Conservation (phyloP, 2,113 vertebrate genomes). For the Nanorana parkeri region DNA sequence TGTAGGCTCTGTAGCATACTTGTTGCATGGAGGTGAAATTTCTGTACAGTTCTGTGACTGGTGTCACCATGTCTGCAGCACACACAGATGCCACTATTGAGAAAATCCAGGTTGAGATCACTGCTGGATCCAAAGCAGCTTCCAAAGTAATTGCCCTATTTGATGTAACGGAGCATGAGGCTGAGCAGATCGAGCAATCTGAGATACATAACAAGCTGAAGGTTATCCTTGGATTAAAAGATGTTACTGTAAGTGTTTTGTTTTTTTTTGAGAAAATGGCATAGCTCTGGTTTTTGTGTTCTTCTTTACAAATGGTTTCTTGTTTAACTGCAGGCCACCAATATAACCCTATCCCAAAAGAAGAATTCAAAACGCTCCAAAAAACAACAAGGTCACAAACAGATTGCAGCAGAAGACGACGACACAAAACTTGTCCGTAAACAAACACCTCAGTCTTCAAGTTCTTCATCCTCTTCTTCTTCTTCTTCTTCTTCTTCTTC, state of each 20-base stretch:
- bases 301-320: neutral
- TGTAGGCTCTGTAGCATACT: neutral
- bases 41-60: constrained; percentile 15
- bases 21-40: neutral
- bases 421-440: neutral
- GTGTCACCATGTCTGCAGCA: constrained; percentile 55
- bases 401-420: neutral
- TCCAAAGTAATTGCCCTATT: constrained; percentile 72
- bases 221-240: constrained; percentile 69
- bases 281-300: neutral
- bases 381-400: neutral
- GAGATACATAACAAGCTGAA: constrained; percentile 72
- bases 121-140: constrained; percentile 73
- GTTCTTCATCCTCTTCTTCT: constrained; percentile 38
- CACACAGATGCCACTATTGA: constrained; percentile 69
- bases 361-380: neutral
- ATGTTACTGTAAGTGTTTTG: constrained; percentile 59
- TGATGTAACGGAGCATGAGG: constrained; percentile 41
- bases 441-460: neutral
- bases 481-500: constrained; percentile 20
- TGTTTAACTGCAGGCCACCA: constrained; percentile 1
- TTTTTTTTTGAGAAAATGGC: too few relatives aligned
- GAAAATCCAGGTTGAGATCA: constrained; percentile 77
- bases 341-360: neutral
- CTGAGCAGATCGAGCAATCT: constrained; percentile 58